phyloP scores from a whole-genome alignment of 2,888 invertebrate species.

The Cryptophagus acutangulus region DNA sequence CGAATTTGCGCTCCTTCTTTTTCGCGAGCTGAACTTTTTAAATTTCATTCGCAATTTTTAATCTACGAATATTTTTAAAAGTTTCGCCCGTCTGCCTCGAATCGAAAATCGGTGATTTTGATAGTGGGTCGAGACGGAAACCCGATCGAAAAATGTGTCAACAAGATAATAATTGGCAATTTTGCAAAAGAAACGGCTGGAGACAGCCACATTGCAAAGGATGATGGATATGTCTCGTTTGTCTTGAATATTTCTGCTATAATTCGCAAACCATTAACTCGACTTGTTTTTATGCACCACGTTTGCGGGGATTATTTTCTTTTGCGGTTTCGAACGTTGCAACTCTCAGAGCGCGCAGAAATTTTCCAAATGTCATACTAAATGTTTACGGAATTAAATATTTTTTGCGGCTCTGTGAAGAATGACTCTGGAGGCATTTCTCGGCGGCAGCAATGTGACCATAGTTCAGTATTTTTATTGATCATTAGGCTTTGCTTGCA shows the following conservation, averaged over 20 bases:
- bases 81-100: too few species aligned
- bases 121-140: too few species aligned
- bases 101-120: too few species aligned
- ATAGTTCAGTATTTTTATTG: constrained; percentile 19
- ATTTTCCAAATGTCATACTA: constrained; percentile 26
- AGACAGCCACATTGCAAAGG: constrained; percentile 20
- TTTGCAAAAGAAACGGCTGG: too few species aligned
- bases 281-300: constrained; percentile 12
- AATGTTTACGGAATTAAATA: constrained; percentile 26
- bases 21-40: constrained; percentile 4
- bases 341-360: constrained; percentile 6
- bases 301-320: neutral
- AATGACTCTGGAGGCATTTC: constrained; percentile 10
- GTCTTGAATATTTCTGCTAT: constrained; percentile 28
- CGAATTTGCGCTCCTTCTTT: too few species aligned
- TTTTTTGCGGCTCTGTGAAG: too few species aligned
- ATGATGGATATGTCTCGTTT: constrained; percentile 31
- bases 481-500: too few species aligned
- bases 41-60: constrained; percentile 3
- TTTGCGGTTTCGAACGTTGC: neutral
- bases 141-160: constrained; percentile 26
- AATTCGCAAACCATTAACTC: constrained; percentile 25
- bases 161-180: constrained; percentile 25
- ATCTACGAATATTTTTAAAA: constrained; percentile 2
- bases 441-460: neutral